Base-by-base conservation (phyloP, 2,888 invertebrate species). In the Boloria selene region DNA sequence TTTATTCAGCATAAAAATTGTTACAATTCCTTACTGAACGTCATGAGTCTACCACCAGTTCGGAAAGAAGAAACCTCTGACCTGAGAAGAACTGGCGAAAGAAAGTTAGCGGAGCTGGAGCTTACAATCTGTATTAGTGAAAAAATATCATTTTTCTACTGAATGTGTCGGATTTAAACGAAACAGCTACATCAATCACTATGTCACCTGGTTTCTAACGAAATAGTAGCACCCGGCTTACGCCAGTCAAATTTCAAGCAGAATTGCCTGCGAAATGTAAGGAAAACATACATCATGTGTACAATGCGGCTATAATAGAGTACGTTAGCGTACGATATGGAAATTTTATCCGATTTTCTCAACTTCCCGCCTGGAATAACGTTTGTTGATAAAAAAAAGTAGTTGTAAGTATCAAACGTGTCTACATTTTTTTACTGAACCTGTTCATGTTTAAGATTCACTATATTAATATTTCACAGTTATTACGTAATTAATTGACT, bases 281-380 rank as follows among this genome's bases (percentile, higher is more conserved):
- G 82, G 83, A 86, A 88, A 87, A 84, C 88, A 90, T 90, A 86
- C 87, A 89, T 90, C 88, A 88, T 75, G 78, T 70, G 79, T 82
- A 90, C 90, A 91, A 90, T 86, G 78, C 81, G 71, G 70, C 76
- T 74, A 82, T 87, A 87, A 89, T 87, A 85, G 85, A 85, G 73
- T 77, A 75, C 78, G 80, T 81, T 83, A 81, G 79, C 76, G 78
- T 80, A 79, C 76, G 77, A 77, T 86, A 86, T 88, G 87, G 84
- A 87, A 87, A 88, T 87, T 81, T 71, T 80, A 84, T 85, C 83
- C 82, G 81, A 84, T 83, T 85, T 81, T 76, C 78, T 74, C 71
- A 73, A 80, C 83, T 83, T 86, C 85, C 84, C 81, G 85, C 71
- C 79, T 86, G 87, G 80, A 86, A 89, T 82, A 90, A 85, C 86